These are phyloP conservation scores for Gyps fulvus DNA, from an alignment of 2,113 vertebrate genomes.

Conservation along the genomic window DNA sequence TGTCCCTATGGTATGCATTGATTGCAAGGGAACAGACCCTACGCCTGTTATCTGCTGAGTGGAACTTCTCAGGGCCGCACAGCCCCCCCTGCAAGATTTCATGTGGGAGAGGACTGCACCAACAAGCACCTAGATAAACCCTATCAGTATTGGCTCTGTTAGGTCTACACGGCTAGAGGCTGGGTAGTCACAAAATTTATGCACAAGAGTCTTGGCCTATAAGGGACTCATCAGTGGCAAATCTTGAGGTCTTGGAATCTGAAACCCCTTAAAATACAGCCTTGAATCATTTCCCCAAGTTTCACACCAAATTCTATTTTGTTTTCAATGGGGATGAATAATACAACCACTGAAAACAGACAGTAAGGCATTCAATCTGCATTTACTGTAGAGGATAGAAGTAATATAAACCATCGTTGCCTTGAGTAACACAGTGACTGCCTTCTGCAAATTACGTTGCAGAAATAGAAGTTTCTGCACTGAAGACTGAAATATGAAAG, in stretches of 20 bases:
- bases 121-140: background rate
- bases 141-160: background rate
- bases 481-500: background rate
- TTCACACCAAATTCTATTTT: background rate
- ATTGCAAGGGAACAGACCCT: background rate
- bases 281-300: background rate
- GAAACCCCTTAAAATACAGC: background rate
- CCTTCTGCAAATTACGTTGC: slow-evolving; percentile 15
- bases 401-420: background rate
- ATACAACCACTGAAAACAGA: background rate
- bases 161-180: rapidly evolving
- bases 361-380: background rate
- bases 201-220: background rate
- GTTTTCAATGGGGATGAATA: background rate
- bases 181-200: background rate
- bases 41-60: background rate
- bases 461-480: background rate
- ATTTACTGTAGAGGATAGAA: background rate
- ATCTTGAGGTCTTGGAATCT: background rate
- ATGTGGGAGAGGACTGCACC: background rate
- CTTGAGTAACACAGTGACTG: background rate
- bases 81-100: background rate
- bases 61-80: background rate
- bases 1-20: rapidly evolving
- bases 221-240: background rate